phyloP scores from a whole-genome alignment of 37 sponge, comb jelly and placozoan species.

The Aphrocallistes beatrix region DNA sequence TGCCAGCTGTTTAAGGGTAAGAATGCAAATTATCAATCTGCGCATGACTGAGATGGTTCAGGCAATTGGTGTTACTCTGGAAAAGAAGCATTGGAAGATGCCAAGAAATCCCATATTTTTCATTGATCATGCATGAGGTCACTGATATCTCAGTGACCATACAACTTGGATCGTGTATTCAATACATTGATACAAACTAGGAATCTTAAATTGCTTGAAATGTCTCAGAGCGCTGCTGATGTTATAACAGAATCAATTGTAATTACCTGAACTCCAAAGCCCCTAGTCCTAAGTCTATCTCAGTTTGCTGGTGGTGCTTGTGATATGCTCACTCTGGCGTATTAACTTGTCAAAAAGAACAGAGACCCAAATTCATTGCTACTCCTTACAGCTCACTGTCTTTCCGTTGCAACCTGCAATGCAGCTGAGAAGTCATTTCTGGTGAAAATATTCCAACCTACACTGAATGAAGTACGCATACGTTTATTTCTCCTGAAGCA shows the following conservation, averaged over 20 bases:
- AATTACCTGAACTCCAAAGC: neutral
- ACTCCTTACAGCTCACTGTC: constrained; percentile 27
- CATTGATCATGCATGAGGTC: neutral
- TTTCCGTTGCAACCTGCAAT: constrained; percentile 27
- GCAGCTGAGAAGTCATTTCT: neutral
- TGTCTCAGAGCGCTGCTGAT: neutral
- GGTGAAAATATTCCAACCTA: neutral
- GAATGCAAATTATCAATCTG: neutral
- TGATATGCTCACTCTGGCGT: constrained; percentile 11
- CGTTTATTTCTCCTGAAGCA: neutral
- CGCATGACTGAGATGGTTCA: neutral
- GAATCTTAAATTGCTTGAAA: neutral
- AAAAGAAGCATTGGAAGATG: neutral
- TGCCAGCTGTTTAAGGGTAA: neutral
- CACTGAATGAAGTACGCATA: constrained; percentile 24
- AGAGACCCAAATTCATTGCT: neutral
- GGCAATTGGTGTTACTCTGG: neutral
- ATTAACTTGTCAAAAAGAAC: neutral
- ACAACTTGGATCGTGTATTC: neutral
- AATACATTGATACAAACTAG: neutral
- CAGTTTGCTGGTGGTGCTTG: constrained; percentile 12
- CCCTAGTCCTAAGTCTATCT: neutral
- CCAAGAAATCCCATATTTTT: neutral
- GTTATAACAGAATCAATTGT: constrained; percentile 19
- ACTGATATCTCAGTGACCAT: neutral